These are phyloP conservation scores for Pygoscelis antarcticus DNA, from an alignment of 2,113 vertebrate species.

Conservation along the genomic window DNA sequence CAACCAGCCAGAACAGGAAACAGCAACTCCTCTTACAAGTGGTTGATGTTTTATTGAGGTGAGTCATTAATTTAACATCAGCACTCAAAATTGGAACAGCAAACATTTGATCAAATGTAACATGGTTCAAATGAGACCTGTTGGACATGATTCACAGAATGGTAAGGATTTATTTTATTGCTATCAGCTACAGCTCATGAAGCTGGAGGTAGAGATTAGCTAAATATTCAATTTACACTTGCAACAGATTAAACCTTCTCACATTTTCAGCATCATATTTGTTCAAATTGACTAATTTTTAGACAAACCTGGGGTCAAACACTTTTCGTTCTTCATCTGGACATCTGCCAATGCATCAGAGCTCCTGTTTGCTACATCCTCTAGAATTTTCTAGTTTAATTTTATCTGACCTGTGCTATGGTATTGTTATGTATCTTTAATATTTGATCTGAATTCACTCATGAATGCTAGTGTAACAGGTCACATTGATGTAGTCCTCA, in stretches of 20 bases:
- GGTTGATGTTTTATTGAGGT: background rate
- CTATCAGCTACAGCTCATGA: background rate
- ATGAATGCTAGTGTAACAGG: background rate
- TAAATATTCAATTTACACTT: background rate
- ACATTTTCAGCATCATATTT: background rate
- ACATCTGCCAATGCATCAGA: background rate
- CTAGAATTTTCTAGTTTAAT: background rate
- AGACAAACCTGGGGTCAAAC: background rate
- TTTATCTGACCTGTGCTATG: background rate
- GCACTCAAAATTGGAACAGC: background rate
- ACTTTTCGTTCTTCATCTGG: background rate
- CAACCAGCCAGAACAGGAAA: background rate
- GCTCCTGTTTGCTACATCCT: background rate
- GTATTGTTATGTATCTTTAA: background rate
- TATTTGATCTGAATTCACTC: background rate
- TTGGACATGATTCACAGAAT: background rate
- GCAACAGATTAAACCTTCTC: background rate
- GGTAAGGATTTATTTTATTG: slow-evolving; percentile 13
- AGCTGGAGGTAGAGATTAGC: background rate
- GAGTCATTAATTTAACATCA: slow-evolving; percentile 8
- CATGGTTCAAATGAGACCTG: background rate
- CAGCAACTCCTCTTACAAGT: background rate
- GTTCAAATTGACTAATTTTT: background rate
- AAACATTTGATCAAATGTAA: slow-evolving; percentile 3
- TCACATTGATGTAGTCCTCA: background rate